Evolutionary conservation across 2,797 vertebrate genomes (phyloP).

Genomic region (Microctenopoma stevenorrisi): DNA sequence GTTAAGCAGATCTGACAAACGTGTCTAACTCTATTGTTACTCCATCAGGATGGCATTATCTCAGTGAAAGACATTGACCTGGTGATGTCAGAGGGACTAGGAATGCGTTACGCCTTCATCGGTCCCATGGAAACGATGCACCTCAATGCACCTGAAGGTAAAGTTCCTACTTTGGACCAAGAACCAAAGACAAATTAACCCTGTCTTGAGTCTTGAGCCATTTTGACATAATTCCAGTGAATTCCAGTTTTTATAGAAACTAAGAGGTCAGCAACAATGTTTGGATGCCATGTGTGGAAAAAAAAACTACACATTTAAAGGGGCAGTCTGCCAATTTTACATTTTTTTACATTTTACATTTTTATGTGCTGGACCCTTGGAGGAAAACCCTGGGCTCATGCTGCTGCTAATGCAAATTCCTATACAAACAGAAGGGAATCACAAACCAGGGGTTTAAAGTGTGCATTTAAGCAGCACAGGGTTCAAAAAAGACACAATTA

Average conservation of each 20-base stretch:
- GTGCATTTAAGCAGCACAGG: too few relatives aligned
- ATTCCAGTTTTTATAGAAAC: too few relatives aligned
- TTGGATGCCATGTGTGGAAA: not conserved
- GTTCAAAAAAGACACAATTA: too few relatives aligned
- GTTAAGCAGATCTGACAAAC: not conserved
- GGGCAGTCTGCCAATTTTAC: not conserved
- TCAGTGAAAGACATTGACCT: constrained; percentile 94
- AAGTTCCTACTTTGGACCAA: constrained; percentile 2
- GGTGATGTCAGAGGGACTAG: constrained; percentile 97
- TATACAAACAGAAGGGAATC: too few relatives aligned
- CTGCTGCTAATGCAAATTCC: too few relatives aligned
- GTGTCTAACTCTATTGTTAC: constrained; percentile 5
- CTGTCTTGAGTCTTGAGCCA: too few relatives aligned
- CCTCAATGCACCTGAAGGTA: constrained; percentile 95
- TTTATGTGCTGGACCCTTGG: too few relatives aligned
- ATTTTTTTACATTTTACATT: too few relatives aligned
- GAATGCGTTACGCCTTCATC: constrained; percentile 96
- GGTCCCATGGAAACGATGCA: constrained; percentile 99
- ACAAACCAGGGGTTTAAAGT: too few relatives aligned
- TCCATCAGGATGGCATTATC: constrained; percentile 89
- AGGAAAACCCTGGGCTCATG: too few relatives aligned
- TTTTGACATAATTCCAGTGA: not conserved
- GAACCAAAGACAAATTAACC: not conserved
- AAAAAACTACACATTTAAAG: not conserved
- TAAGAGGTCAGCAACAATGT: not conserved